A percentile compares a stretch with the other conserved stretches of the same genome.
These are phyloP conservation scores for Otolemur crassicaudatus DNA, from an alignment of 2,797 vertebrate species.

Conservation along the genomic window DNA sequence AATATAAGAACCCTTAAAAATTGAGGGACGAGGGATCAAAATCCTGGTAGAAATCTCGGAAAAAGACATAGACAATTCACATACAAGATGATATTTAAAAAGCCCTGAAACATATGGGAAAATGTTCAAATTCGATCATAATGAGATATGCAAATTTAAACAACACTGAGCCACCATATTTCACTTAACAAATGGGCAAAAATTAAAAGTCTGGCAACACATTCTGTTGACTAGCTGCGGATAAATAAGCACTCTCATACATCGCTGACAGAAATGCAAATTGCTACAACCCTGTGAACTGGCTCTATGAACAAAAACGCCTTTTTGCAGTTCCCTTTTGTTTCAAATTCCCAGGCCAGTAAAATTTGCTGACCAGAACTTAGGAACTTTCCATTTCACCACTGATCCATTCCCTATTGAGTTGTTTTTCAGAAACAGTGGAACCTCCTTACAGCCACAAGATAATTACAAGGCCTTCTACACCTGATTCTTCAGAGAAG, in stretches of 20 bases:
- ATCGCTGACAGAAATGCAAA: not conserved
- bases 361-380: not conserved
- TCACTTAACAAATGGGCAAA: not conserved
- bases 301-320: not conserved
- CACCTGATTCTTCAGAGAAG: not conserved
- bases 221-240: not conserved
- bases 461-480: not conserved
- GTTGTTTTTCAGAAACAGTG: not conserved
- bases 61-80: not conserved
- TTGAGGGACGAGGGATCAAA: not conserved
- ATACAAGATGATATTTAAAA: not conserved
- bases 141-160: not conserved
- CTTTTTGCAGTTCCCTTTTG: not conserved
- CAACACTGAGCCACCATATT: not conserved
- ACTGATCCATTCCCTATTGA: not conserved
- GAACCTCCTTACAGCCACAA: not conserved
- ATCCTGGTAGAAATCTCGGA: not conserved
- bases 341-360: not conserved
- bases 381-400: not conserved
- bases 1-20: not conserved
- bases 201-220: not conserved
- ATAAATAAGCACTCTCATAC: not conserved
- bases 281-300: not conserved
- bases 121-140: slow-evolving; percentile 24
- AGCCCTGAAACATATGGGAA: not conserved